Base-by-base conservation (phyloP, 1,140 invertebrate species). In the Aphaenogaster floridana region DNA sequence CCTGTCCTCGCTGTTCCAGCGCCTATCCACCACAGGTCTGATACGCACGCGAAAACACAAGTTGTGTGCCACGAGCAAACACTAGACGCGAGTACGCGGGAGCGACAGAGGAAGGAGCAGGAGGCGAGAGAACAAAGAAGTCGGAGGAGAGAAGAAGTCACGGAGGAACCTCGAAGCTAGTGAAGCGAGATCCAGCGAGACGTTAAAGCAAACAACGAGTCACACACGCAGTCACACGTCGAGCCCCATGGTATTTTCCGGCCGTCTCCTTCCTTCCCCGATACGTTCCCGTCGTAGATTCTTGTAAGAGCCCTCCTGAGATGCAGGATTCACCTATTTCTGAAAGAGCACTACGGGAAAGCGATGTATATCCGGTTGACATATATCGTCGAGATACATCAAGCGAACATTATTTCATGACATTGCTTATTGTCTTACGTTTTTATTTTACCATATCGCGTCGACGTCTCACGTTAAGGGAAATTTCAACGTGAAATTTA, bases 191-290 rank as follows among this genome's bases (percentile, higher is more conserved):
- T 80, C 86, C 92, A 90, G 59, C 83, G 90, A 93, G 92, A 94
- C 93, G 94, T 93, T 91, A 94, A 94, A 92, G 91, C 91, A 94
- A 94, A 94, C 90, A 94, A 57, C 76, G 88, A 92, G 87, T 93
- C 92, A 90, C 92, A 93, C 91, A 90, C 88, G 93, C 78, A 90
- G 86, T 89, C 89, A 89, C 92, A 88, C 89, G 88, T 89, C 80
- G 69, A 50, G 63, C 57, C 45, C 64, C 57, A 52, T 42, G 69
- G 69, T 74, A 74, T 48, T 84, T 76, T 63, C 80, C 42, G 54
- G 4, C 42, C 13, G 17, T 9, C 13, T 69, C 17, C 15, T 28
- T n/a, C 64, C 28, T 42, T 68, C 8, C 48, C n/a, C 52, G 34
- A 59, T 54, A 45, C 15, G 17, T 50, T 48, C 69, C 2, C 21